These are phyloP conservation scores for Botia almorhae DNA, from an alignment of 2,797 vertebrate genomes.

Conservation along the genomic window DNA sequence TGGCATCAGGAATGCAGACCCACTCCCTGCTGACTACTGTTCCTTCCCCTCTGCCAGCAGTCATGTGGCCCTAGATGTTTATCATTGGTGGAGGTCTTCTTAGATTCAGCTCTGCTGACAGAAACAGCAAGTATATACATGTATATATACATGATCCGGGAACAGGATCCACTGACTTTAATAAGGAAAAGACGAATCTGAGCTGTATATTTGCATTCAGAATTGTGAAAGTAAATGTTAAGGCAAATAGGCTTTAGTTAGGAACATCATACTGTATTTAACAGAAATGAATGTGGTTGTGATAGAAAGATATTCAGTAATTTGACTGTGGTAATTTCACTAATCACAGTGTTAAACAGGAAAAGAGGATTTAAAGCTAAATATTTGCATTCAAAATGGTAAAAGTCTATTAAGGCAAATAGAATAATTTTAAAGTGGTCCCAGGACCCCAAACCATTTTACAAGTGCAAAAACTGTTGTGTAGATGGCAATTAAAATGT, in stretches of 20 bases:
- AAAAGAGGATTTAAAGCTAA: not conserved
- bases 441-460: too few species aligned
- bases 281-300: too few species aligned
- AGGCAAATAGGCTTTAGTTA: not conserved
- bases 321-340: not conserved
- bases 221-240: not conserved
- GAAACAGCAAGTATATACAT: not conserved
- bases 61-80: slow-evolving; percentile 49
- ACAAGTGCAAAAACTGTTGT: not conserved
- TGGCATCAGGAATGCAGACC: slow-evolving; percentile 58
- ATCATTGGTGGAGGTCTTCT: slow-evolving; percentile 5
- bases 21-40: slow-evolving; percentile 52
- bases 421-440: too few species aligned
- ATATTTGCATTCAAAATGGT: slow-evolving; percentile 22
- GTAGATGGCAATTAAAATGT: not conserved
- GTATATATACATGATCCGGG: not conserved
- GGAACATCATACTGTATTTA: not conserved
- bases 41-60: slow-evolving; percentile 32
- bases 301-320: too few species aligned
- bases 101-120: not conserved
- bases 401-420: too few species aligned
- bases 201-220: not conserved
- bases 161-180: not conserved
- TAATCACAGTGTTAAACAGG: not conserved
- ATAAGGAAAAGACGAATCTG: slow-evolving; percentile 12